Base-by-base conservation (phyloP, 1,140 invertebrate species). In the Argopecten irradians region DNA sequence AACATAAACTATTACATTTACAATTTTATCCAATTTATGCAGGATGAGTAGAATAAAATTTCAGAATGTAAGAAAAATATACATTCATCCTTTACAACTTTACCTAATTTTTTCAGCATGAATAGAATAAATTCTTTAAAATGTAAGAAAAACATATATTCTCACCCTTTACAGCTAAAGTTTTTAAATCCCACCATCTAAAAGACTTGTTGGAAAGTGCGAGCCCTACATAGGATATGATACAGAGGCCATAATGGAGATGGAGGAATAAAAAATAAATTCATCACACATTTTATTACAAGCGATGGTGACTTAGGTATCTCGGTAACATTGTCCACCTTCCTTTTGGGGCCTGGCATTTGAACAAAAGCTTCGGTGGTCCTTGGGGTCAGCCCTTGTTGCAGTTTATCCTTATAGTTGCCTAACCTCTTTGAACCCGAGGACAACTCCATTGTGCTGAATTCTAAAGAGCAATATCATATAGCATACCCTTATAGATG, bases 231-330 rank as follows among this genome's bases (percentile, higher is more conserved):
- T 71, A 1, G 55, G 55, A 71, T 71, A 71, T 71, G 55, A 71
- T 71, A 71, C 55, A 71, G 55, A 71, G 3, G 55, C 55, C 28
- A 5, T n/a, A 16, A n/a, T 16, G 36, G 22, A 7, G 16, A 71
- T 28, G n/a, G 22, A 71, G n/a, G 55, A 71, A 71, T 71, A 71
- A 71, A 71, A 71, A 71, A 71, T 71, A 71, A 71, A 71, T 71
- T 71, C 55, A 71, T 71, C 55, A 71, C 55, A 71, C 55, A 71
- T 71, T 71, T 71, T 71, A 71, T 71, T 71, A 71, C 55, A 71
- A 71, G 11, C 55, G 55, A 28, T 71, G 55, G 55, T 71, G 55
- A 71, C 55, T 71, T 71, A 3, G 55, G 55, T 28, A 71, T 71
- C 55, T 71, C 8, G n/a, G 55, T 71, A 71, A 71, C 55, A 71